A percentile compares a stretch with the other conserved stretches of the same genome.
Evolutionary conservation across 2,888 invertebrate species (phyloP).

Genomic region (Eledone cirrhosa): DNA sequence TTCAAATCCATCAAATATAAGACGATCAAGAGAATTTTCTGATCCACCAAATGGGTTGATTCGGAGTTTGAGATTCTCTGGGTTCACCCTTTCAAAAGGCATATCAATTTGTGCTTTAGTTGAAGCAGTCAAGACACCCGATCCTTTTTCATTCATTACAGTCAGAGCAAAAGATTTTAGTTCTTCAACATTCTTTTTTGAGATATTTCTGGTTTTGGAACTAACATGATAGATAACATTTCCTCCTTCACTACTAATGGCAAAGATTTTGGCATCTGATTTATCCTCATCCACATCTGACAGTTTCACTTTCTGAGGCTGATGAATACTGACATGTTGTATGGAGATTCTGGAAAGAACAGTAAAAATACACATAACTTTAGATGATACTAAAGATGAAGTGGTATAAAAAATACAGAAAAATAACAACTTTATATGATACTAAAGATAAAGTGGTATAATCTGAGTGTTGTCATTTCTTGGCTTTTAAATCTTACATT

Average conservation of each 20-base stretch:
- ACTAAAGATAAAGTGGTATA: too few relatives aligned
- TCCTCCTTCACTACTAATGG: conserved; percentile 83
- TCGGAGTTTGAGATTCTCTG: conserved; percentile 74
- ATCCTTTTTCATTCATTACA: conserved; percentile 66
- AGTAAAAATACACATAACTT: not conserved
- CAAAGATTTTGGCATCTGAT: conserved; percentile 75
- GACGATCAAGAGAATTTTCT: conserved; percentile 57
- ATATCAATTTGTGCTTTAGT: conserved; percentile 68
- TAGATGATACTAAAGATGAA: too few relatives aligned
- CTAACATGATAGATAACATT: conserved; percentile 73
- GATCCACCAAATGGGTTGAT: conserved; percentile 74
- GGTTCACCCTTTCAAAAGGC: conserved; percentile 67
- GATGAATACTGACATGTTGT: conserved; percentile 70
- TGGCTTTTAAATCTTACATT: too few relatives aligned
- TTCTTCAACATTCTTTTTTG: conserved; percentile 66
- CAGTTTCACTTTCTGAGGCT: conserved; percentile 59
- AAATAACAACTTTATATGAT: too few relatives aligned
- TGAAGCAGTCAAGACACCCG: conserved; percentile 47
- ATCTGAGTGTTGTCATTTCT: too few relatives aligned
- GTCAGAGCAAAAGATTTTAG: conserved; percentile 71
- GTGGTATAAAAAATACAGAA: too few relatives aligned
- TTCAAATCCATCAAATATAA: conserved; percentile 60
- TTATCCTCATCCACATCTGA: conserved; percentile 51
- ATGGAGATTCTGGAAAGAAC: conserved; percentile 60
- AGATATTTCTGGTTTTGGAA: conserved; percentile 48